Conservation (phyloP, 2,888 invertebrate genomes). For the Scaptomyza tumidula region DNA sequence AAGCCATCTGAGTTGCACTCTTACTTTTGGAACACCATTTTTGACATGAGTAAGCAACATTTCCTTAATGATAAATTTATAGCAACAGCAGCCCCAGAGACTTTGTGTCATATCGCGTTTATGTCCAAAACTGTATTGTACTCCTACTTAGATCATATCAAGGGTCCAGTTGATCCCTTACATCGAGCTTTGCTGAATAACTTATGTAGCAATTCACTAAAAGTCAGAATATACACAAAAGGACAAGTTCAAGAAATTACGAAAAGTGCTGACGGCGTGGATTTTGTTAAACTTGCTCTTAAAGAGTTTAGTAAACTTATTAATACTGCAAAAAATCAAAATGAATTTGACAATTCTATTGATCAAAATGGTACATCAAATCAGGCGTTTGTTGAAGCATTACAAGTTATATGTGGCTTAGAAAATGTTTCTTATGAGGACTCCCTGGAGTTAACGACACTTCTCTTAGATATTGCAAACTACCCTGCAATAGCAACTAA, state of each 20-base stretch:
- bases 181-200: conserved; percentile 90
- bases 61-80: conserved; percentile 94
- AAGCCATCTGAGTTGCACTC: conserved; percentile 85
- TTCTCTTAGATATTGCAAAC: conserved; percentile 90
- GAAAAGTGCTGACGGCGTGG: conserved; percentile 86
- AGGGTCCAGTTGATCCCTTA: conserved; percentile 88
- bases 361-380: conserved; percentile 74
- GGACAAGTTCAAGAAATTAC: conserved; percentile 87
- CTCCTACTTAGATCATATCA: conserved; percentile 89
- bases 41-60: conserved; percentile 91
- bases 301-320: conserved; percentile 88
- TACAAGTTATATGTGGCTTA: conserved; percentile 76
- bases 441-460: conserved; percentile 87
- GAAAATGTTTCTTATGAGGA: conserved; percentile 83
- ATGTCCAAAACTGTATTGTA: conserved; percentile 90
- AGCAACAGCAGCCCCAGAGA: conserved; percentile 89
- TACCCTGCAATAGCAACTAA: conserved; percentile 88
- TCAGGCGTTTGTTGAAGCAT: conserved; percentile 77
- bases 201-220: conserved; percentile 87
- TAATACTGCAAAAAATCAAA: conserved; percentile 86
- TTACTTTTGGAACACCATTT: conserved; percentile 89
- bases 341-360: conserved; percentile 64
- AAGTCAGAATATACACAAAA: conserved; percentile 88
- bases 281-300: conserved; percentile 88
- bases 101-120: conserved; percentile 89